Base-by-base conservation (phyloP, 1,140 invertebrate species). In the Polyergus mexicanus region DNA sequence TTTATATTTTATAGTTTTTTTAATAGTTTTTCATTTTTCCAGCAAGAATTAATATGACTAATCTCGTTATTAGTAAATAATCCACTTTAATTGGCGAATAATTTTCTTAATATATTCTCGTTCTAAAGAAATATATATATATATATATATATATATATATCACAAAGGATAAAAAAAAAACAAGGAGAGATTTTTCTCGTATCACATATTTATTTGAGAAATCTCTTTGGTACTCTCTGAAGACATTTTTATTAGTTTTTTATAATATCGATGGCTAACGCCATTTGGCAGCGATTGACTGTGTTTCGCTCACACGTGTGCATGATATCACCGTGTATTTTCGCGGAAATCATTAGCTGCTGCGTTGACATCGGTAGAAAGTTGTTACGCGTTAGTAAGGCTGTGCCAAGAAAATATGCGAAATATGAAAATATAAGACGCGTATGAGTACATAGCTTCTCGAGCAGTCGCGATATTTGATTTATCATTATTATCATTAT, bases 201-300 rank as follows among this genome's bases (percentile, higher is more conserved):
- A 88, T 88, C 86, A 89, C 75, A 74, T 88, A 47, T 89, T 89
- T 88, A 89, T 89, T 88, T 85, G 44, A 89, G 68, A 88, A 86
- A 80, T 88, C 75, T 88, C 88, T 89, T 88, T 89, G 88, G 84
- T 77, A 81, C 58, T 86, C 19, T 86, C 13, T 6, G 4, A 81
- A 88, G 41, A 65, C 22, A 66, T 86, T 72, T 74, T 56, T 81
- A 75, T 88, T 88, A 54, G 81, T 80, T 89, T 68, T 71, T 51
- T 19, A 86, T 56, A 81, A 80, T 4, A 88, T 81, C 69, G 78
- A 88, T 41, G 60, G 60, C 22, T 75, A 76, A 72, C 47, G 44
- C 88, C 25, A 63, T 56, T 86, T 85, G 47, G 75, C 65, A 88
- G 51, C 41, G 56, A 78, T 19, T 78, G 47, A 51, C 19, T 32